Evolutionary conservation across 2,888 invertebrate genomes (phyloP).

Genomic region (Syrista parreyssii): DNA sequence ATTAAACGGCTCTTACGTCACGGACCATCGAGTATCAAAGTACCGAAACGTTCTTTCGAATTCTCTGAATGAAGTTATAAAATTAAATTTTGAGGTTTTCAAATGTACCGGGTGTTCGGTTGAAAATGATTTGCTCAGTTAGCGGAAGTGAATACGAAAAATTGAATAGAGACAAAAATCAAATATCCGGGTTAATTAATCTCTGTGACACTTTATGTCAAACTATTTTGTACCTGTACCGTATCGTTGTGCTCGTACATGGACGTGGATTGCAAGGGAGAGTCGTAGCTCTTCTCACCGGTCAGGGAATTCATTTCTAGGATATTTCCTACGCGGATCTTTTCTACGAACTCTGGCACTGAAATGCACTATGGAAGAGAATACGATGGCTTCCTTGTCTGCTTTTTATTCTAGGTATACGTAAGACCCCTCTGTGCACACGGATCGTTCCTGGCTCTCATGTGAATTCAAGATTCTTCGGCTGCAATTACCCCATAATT

Average conservation of each 20-base stretch:
- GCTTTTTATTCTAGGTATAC: conserved; percentile 3
- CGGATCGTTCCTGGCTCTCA: conserved; percentile 18
- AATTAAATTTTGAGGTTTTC: background rate
- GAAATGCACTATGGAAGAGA: conserved; percentile 9
- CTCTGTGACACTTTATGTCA: background rate
- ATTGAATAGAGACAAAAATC: background rate
- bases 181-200: background rate
- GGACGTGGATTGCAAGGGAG: background rate
- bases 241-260: background rate
- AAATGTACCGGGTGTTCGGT: background rate
- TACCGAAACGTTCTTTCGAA: background rate
- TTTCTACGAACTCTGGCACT: conserved; percentile 2
- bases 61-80: background rate
- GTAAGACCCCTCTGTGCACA: background rate
- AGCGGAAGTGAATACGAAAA: background rate
- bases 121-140: background rate
- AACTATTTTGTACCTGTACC: background rate
- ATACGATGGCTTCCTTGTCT: conserved; percentile 12
- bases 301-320: conserved; percentile 10
- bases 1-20: background rate
- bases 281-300: conserved; percentile 3
- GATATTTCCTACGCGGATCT: conserved; percentile 5
- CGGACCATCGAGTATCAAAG: background rate
- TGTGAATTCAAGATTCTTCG: conserved; percentile 36
- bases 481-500: conserved; percentile 38